These are phyloP conservation scores for Notarius lentiginosus DNA, from an alignment of 2,113 vertebrate species.

Conservation along the genomic window DNA sequence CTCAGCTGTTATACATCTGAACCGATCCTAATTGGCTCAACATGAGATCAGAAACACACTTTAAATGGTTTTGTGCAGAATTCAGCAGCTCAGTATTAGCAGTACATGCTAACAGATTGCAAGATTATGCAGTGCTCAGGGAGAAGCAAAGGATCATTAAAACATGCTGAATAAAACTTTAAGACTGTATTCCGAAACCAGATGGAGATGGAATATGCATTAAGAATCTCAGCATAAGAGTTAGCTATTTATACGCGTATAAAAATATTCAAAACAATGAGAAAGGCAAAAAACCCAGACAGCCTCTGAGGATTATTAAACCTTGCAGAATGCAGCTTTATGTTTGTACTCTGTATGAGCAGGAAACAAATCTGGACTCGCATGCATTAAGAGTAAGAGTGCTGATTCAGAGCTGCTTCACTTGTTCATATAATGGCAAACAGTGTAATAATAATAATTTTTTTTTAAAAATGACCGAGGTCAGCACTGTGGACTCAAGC, in stretches of 20 bases:
- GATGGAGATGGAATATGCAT: slow-evolving; percentile 17
- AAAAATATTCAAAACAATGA: slow-evolving; percentile 16
- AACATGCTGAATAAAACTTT: slow-evolving; percentile 32
- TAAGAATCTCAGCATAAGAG: slow-evolving; percentile 10
- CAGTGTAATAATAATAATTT: not conserved
- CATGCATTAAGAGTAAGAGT: slow-evolving; percentile 10
- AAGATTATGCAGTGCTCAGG: not conserved
- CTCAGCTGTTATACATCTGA: not conserved
- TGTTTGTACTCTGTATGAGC: slow-evolving; percentile 1
- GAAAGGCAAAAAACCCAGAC: not conserved
- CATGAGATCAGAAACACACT: not conserved
- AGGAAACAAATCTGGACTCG: not conserved
- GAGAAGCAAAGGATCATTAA: slow-evolving; percentile 25
- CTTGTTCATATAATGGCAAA: not conserved
- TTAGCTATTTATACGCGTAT: not conserved
- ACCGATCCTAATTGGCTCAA: not conserved
- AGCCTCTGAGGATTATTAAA: slow-evolving; percentile 12
- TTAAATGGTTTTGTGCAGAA: not conserved
- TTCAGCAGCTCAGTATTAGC: not conserved
- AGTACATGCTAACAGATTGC: not conserved
- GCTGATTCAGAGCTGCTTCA: slow-evolving; percentile 4
- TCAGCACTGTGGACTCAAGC: not conserved
- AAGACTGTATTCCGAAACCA: not conserved
- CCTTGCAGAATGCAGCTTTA: not conserved
- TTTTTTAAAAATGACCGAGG: not conserved